Conservation (phyloP, 2,888 invertebrate species). For the Erebia epiphron region DNA sequence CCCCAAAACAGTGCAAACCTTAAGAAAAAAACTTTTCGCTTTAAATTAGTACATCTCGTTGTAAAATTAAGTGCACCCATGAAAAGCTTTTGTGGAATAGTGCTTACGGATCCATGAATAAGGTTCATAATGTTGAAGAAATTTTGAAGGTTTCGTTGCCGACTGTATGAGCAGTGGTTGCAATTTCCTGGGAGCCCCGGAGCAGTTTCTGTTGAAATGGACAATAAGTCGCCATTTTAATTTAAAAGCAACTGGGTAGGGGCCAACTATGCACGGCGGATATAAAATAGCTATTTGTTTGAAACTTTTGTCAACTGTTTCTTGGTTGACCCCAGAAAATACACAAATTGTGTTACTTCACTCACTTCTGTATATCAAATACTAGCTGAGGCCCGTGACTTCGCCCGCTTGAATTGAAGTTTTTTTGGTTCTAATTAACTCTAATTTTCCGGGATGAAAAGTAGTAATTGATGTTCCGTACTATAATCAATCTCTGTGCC, state of each 20-base stretch:
- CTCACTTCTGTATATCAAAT: no score
- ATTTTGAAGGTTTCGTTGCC: background rate
- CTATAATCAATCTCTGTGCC: no score
- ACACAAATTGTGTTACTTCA: background rate
- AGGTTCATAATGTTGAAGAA: constrained; percentile 22
- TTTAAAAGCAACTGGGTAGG: constrained; percentile 48
- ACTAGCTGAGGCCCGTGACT: no score
- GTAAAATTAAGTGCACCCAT: background rate
- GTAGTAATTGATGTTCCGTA: no score
- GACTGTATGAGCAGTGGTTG: constrained; percentile 44
- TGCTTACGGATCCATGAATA: constrained; percentile 19
- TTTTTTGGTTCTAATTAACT: no score
- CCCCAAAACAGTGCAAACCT: background rate
- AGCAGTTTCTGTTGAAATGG: constrained; percentile 48
- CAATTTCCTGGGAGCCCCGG: constrained; percentile 62
- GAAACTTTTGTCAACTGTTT: background rate
- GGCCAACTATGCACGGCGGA: constrained; percentile 28
- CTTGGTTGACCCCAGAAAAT: background rate
- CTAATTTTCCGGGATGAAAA: no score
- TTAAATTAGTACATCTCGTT: constrained; percentile 13
- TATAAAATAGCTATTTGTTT: constrained; percentile 24
- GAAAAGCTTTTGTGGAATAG: background rate
- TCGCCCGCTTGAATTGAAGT: no score
- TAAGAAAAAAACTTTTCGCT: background rate
- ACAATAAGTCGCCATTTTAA: constrained; percentile 57